Evolutionary conservation across 2,888 invertebrate species (phyloP).

Genomic region (Tetragnatha montana): DNA sequence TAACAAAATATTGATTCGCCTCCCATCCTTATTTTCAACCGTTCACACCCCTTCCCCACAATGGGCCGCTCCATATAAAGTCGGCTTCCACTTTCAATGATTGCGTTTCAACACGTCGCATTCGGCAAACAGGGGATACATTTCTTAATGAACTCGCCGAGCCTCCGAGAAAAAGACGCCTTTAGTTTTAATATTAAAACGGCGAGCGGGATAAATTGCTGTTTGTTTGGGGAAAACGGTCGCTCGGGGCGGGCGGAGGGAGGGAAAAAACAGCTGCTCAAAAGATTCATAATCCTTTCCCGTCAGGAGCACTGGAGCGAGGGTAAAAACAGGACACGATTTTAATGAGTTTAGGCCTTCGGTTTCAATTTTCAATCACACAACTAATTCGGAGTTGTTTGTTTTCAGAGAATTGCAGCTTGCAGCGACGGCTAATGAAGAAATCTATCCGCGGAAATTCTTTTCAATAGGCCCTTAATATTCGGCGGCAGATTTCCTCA

Average conservation of each 20-base stretch:
- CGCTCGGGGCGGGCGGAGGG: slow-evolving; percentile 53
- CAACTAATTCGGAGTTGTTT: slow-evolving; percentile 51
- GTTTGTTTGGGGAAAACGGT: slow-evolving; percentile 63
- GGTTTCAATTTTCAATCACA: slow-evolving; percentile 67
- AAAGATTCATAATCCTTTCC: slow-evolving; percentile 66
- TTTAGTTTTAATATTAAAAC: slow-evolving; percentile 71
- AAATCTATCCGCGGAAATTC: no score
- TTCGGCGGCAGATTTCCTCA: no score
- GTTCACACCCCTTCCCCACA: slow-evolving; percentile 67
- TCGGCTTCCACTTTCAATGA: slow-evolving; percentile 71
- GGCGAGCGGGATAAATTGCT: slow-evolving; percentile 52
- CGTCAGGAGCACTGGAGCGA: slow-evolving; percentile 39
- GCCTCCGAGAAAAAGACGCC: slow-evolving; percentile 43
- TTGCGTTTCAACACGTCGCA: slow-evolving; percentile 65
- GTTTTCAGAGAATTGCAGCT: slow-evolving; percentile 16
- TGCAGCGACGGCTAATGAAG: no score
- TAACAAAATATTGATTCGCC: slow-evolving; percentile 70
- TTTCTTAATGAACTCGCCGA: slow-evolving; percentile 68
- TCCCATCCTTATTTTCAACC: slow-evolving; percentile 67
- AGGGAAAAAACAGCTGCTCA: slow-evolving; percentile 12
- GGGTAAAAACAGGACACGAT: slow-evolving; percentile 13
- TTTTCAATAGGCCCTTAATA: no score
- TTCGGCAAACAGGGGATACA: slow-evolving; percentile 68
- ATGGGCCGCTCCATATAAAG: slow-evolving; percentile 69
- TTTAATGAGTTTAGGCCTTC: slow-evolving; percentile 61